phyloP scores from a whole-genome alignment of 2,888 invertebrate genomes.

The Melinaea marsaeus region DNA sequence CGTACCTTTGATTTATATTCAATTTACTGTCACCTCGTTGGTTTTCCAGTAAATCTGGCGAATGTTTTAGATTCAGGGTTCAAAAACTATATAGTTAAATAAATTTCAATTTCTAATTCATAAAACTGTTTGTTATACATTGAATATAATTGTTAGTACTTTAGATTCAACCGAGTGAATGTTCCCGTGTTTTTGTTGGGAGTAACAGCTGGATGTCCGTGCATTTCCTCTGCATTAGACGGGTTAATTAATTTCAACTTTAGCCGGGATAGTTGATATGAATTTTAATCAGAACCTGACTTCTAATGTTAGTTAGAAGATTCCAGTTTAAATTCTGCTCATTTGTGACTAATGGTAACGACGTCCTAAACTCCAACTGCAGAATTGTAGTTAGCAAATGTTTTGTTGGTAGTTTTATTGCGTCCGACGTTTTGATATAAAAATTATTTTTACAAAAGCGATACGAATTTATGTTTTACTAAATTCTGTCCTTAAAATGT shows the following conservation, averaged over 20 bases:
- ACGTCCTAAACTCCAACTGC: slow-evolving; percentile 14
- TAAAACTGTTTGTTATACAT: neutral
- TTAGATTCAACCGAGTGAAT: neutral
- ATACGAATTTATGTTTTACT: too few relatives aligned
- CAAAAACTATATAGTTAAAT: neutral
- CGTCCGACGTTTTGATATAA: neutral
- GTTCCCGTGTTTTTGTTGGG: slow-evolving; percentile 10
- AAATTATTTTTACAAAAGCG: too few relatives aligned
- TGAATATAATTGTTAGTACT: neutral
- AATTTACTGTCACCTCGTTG: slow-evolving; percentile 25
- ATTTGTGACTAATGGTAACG: slow-evolving; percentile 25
- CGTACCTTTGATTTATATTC: slow-evolving; percentile 29
- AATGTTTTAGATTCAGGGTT: neutral
- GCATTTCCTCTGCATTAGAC: slow-evolving; percentile 31
- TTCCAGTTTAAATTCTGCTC: slow-evolving; percentile 17
- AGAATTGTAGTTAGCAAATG: slow-evolving; percentile 15
- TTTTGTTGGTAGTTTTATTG: slow-evolving; percentile 6
- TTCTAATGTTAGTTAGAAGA: slow-evolving; percentile 28
- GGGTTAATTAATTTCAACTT: slow-evolving; percentile 45
- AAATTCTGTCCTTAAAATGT: too few relatives aligned
- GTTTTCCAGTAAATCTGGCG: slow-evolving; percentile 5
- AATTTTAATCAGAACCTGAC: slow-evolving; percentile 43
- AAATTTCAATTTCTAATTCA: too few relatives aligned
- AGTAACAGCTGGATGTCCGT: slow-evolving; percentile 29
- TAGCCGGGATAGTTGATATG: slow-evolving; percentile 35